Conservation (phyloP, 2,888 invertebrate species). For the Cataglyphis cursor region DNA sequence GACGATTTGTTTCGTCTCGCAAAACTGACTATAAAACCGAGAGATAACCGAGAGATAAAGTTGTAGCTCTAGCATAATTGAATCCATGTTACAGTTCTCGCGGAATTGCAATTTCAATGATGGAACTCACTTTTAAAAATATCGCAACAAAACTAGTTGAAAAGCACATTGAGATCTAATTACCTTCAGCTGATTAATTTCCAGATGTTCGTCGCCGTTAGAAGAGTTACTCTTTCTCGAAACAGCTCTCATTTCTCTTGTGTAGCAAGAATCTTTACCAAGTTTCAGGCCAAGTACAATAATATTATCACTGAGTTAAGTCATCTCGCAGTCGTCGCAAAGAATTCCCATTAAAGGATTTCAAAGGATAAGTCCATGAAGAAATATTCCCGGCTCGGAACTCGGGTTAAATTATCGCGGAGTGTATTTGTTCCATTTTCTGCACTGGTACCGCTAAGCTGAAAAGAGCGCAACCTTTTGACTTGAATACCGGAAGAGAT, state of each 20-base stretch:
- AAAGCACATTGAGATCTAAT: conserved; percentile 6
- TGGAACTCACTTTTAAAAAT: neutral
- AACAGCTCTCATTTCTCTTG: conserved; percentile 57
- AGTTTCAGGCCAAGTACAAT: conserved; percentile 66
- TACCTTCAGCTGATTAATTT: conserved; percentile 41
- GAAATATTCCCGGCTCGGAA: conserved; percentile 17
- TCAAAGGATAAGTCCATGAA: conserved; percentile 71
- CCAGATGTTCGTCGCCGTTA: neutral
- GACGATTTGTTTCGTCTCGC: conserved; percentile 59
- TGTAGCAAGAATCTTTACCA: conserved; percentile 66
- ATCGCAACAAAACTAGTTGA: neutral
- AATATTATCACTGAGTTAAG: conserved; percentile 75
- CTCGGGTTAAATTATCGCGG: conserved; percentile 70
- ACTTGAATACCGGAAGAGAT: conserved; percentile 51
- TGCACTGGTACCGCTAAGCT: conserved; percentile 25
- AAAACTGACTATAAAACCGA: conserved; percentile 35
- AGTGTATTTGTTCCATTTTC: conserved; percentile 61
- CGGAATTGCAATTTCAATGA: neutral
- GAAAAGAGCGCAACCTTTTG: conserved; percentile 46
- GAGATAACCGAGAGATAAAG: too few species aligned
- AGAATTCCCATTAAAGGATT: conserved; percentile 76
- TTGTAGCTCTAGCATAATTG: neutral
- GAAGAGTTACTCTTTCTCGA: conserved; percentile 30
- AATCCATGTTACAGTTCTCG: neutral
- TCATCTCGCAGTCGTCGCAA: conserved; percentile 60